A percentile compares a stretch with the other conserved stretches of the same genome.
phyloP scores from a whole-genome alignment of 2,888 invertebrate genomes.

The Polymixis lichenea region DNA sequence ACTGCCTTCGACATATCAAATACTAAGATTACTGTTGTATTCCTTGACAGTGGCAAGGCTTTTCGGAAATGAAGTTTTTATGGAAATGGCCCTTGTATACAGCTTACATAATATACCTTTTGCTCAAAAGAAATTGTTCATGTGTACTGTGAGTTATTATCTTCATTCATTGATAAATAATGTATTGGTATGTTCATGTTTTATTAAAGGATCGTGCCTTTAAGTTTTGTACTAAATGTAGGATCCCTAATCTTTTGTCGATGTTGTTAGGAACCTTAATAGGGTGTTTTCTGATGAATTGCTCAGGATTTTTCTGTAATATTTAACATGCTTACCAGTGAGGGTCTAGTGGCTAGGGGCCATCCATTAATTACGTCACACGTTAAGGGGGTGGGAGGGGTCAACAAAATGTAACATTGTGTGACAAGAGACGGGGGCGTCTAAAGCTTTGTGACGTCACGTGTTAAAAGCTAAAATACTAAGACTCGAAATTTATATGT shows the following conservation, averaged over 20 bases:
- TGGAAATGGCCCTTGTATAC: conserved; percentile 28
- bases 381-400: too few species aligned
- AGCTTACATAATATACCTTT: conserved; percentile 24
- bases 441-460: too few species aligned
- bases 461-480: too few species aligned
- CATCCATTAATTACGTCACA: too few species aligned
- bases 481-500: too few species aligned
- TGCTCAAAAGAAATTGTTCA: conserved; percentile 41
- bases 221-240: neutral
- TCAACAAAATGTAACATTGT: too few species aligned
- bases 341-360: too few species aligned
- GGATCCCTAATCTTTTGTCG: neutral
- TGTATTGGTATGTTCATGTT: conserved; percentile 14
- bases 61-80: conserved; percentile 54
- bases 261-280: too few species aligned
- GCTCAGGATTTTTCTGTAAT: neutral
- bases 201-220: conserved; percentile 11
- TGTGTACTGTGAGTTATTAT: conserved; percentile 33
- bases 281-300: neutral
- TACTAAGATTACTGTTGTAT: conserved; percentile 6
- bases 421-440: too few species aligned
- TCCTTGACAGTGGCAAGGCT: conserved; percentile 8
- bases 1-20: neutral
- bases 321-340: neutral
- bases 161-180: conserved; percentile 26